Base-by-base conservation (phyloP, 2,797 vertebrate species). In the Catostomus latipinnis region DNA sequence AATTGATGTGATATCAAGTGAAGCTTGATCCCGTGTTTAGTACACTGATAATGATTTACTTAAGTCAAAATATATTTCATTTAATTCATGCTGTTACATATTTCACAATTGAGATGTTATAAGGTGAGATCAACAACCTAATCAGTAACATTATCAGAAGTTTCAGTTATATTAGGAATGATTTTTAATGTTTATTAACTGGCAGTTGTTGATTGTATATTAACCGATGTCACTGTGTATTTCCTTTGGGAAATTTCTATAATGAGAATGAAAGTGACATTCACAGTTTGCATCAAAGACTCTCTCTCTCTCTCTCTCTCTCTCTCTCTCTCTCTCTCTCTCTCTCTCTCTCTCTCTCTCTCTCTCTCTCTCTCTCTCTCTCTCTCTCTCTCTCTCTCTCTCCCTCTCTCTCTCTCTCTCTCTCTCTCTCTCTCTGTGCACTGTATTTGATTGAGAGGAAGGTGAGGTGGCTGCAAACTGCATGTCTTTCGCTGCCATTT, bases 181-280 rank as follows among this genome's bases (percentile, higher is more conserved):
- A 16, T 57, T 71, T 67, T 71, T 71, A 71, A 71, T 71, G 87
- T 88, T 88, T 87, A 89, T 82, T 93, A 91, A 92, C 92, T 90
- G 89, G 82, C 81, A 88, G 83, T 81, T 88, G 90, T 88, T 86
- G 89, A 92, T 92, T 91, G 89, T 91, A 92, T 89, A 92, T 92
- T 92, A 93, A 86, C 87, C 84, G 83, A 86, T 69, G 63, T 81
- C 88, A 88, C 82, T 88, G 82, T 85, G 83, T 88, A 91, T 89
- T 91, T 91, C 90, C 89, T 88, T 16, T 88, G 88, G 92, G 89
- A 87, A 83, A 88, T 89, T 90, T 90, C 87, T 87, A 76, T 91
- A 92, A 92, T 89, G 90, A 92, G 90, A 93, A 90, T 88, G 86
- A 90, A 88, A 91, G 89, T 90, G 86, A 87, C 87, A 87, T 83